These are phyloP conservation scores for Cinclus mexicanus DNA, from an alignment of 2,113 vertebrate species.

Conservation along the genomic window DNA sequence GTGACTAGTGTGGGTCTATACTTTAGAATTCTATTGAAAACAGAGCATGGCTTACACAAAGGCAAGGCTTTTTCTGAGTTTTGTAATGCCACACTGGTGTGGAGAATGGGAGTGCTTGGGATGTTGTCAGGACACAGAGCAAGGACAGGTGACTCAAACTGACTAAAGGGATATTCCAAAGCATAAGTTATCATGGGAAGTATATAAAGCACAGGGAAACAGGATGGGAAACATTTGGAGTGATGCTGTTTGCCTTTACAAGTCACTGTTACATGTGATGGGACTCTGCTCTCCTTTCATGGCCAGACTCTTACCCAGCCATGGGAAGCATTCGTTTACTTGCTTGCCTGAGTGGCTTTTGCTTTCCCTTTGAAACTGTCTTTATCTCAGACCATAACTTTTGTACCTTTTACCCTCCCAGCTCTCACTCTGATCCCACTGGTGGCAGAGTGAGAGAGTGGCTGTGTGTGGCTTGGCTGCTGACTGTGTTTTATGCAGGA, in stretches of 20 bases:
- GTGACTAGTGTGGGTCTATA: neutral
- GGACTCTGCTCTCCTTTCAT: too few relatives aligned
- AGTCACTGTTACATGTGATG: neutral
- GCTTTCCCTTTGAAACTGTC: neutral
- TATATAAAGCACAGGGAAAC: neutral
- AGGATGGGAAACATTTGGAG: neutral
- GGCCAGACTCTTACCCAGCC: too few relatives aligned
- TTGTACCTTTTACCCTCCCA: fast-evolving
- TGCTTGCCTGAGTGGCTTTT: neutral
- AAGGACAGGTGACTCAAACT: neutral
- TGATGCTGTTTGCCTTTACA: neutral
- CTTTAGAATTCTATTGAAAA: neutral
- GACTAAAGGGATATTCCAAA: neutral
- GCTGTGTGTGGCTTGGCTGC: neutral
- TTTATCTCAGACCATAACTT: neutral
- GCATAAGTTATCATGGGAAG: neutral
- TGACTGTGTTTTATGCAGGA: neutral
- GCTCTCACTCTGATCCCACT: neutral
- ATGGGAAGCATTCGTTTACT: neutral
- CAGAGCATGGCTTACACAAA: neutral
- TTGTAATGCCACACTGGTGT: neutral
- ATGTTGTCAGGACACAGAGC: neutral
- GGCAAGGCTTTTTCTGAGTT: neutral
- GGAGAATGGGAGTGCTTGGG: neutral
- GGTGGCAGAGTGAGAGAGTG: neutral